Evolutionary conservation across 2,888 invertebrate species (phyloP), one percentile per base, ranked within the genome.

Genomic region (Chloroclystis v-ata): DNA sequence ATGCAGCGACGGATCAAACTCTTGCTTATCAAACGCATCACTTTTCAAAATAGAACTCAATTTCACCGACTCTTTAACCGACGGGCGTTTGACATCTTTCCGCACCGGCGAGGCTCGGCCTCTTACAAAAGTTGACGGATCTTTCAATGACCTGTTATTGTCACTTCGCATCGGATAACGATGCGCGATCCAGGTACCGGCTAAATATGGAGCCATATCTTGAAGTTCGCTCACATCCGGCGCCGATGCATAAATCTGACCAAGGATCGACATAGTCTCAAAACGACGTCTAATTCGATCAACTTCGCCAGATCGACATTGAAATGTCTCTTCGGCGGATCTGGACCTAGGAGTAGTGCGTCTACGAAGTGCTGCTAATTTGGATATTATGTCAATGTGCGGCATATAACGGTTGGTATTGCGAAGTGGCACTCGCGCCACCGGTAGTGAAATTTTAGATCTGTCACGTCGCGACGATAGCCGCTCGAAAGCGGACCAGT

Each of bases 311-410:
- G 89, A 75, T 7, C 90, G 90, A 71, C 87, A 87, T 80, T 88
- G 85, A 60, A 75, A 67, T 6, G 82, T 78, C 58, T 86, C 89
- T 65, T 87, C 85, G 6, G 84, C 77, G 12, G 89, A 84, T 57
- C 89, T 85, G 37, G 88, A 87, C 45, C 90, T 81, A 24, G 85
- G 82, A 14, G 78, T 60, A 1, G 82, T 76, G 28, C 87, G 79
- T 56, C 81, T 79, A 37, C 90, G 87, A 25, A 94, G 78, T 0
- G 91, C 89, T 0, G 95, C 95, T 44, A 94, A 90, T 80, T 96
- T 95, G 61, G 95, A 95, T 61, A 96, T 96, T n/a, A 96, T 92
- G 63, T 96, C 95, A 57, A 96, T 95, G 65, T 94, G 95, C 0
- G 96, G 95, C 95, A 96, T 95, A 55, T 92, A 92, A 9, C 95